Evolutionary conservation across 2,113 vertebrate species (phyloP).

Genomic region (Hippocampus barbouri): DNA sequence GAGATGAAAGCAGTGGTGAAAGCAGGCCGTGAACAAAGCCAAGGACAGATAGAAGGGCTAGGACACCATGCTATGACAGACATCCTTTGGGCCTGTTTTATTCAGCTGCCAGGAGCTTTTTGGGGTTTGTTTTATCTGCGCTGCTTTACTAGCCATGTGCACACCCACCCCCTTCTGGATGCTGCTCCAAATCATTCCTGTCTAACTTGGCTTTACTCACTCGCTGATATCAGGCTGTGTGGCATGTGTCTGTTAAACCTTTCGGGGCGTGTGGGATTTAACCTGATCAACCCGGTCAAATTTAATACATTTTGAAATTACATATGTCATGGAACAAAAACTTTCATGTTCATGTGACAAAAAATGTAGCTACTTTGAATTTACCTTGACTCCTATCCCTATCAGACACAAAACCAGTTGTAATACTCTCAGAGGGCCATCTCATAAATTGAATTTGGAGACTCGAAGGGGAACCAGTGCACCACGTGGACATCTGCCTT

Average conservation of each 20-base stretch:
- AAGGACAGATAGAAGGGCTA: slow-evolving; percentile 51
- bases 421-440: slow-evolving; percentile 49
- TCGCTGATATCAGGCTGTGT: slow-evolving; percentile 45
- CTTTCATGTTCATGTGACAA: background rate
- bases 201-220: slow-evolving; percentile 59
- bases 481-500: slow-evolving; percentile 59
- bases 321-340: background rate
- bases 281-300: background rate
- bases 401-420: slow-evolving; percentile 59
- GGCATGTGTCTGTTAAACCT: slow-evolving; percentile 46
- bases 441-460: slow-evolving; percentile 60
- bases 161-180: slow-evolving; percentile 56
- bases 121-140: slow-evolving; percentile 68
- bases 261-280: slow-evolving; percentile 21
- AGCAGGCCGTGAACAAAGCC: slow-evolving; percentile 66
- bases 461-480: slow-evolving; percentile 42
- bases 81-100: slow-evolving; percentile 61
- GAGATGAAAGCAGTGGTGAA: slow-evolving; percentile 60
- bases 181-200: slow-evolving; percentile 62
- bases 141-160: slow-evolving; percentile 56
- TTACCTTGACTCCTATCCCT: slow-evolving; percentile 39
- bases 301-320: background rate
- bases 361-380: background rate
- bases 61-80: slow-evolving; percentile 62
- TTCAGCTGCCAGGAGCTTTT: slow-evolving; percentile 70